Evolutionary conservation across 1,140 invertebrate genomes (phyloP).

Genomic region (Drosophila novamexicana): DNA sequence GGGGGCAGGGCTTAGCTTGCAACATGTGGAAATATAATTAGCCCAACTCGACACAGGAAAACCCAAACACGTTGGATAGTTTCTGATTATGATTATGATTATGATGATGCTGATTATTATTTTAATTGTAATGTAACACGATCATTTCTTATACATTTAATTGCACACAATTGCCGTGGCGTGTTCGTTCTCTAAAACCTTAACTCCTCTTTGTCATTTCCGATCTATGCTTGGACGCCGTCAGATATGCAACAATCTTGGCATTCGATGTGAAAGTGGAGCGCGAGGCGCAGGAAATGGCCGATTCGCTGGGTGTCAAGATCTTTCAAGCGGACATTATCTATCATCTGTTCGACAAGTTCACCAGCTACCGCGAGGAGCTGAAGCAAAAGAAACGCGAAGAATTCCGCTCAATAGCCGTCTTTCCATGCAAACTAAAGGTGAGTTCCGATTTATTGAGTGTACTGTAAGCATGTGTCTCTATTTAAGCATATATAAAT

Average conservation of each 20-base stretch:
- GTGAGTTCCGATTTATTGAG: slow-evolving; percentile 84
- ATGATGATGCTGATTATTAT: slow-evolving; percentile 59
- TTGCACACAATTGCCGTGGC: slow-evolving; percentile 56
- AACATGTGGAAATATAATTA: slow-evolving; percentile 62
- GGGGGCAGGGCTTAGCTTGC: slow-evolving; percentile 3
- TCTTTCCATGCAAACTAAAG: slow-evolving; percentile 99
- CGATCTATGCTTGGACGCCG: slow-evolving; percentile 28
- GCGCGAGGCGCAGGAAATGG: slow-evolving; percentile 98
- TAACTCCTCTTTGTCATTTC: slow-evolving; percentile 1
- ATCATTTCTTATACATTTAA: slow-evolving; percentile 65
- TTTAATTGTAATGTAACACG: slow-evolving; percentile 50
- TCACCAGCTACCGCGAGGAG: slow-evolving; percentile 97
- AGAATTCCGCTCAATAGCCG: slow-evolving; percentile 97
- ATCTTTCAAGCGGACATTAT: slow-evolving; percentile 99
- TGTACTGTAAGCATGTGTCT: background rate
- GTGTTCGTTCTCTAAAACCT: slow-evolving; percentile 32
- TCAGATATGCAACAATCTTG: slow-evolving; percentile 97
- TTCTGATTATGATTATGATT: slow-evolving; percentile 21
- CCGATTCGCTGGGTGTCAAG: slow-evolving; percentile 96
- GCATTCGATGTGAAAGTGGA: slow-evolving; percentile 99
- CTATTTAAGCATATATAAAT: too few species aligned
- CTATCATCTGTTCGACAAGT: slow-evolving; percentile 99
- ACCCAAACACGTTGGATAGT: slow-evolving; percentile 31
- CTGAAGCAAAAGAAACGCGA: slow-evolving; percentile 96
- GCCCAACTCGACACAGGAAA: slow-evolving; percentile 48